phyloP scores from a whole-genome alignment of 1,140 invertebrate species.

The Copidosoma floridanum region DNA sequence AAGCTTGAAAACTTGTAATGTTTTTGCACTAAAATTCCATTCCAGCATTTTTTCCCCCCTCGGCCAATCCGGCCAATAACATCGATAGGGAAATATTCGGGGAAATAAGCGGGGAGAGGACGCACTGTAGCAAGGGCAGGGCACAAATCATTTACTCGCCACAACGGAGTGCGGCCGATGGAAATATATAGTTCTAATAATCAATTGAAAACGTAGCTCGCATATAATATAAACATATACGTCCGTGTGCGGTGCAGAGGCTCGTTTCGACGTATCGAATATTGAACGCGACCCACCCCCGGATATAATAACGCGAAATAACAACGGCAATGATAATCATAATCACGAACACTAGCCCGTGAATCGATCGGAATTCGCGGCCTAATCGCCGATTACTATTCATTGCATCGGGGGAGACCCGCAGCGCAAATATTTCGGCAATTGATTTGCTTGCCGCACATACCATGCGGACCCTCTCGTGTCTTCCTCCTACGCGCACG shows the following conservation, averaged over 20 bases:
- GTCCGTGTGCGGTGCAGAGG: too few relatives aligned
- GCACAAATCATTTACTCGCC: not conserved
- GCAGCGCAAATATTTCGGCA: constrained; percentile 2
- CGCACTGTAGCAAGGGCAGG: too few relatives aligned
- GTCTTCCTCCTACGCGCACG: too few relatives aligned
- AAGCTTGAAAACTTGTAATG: too few relatives aligned
- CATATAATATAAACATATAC: constrained; percentile 18
- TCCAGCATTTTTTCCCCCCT: too few relatives aligned
- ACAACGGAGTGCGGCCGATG: constrained; percentile 4
- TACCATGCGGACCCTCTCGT: too few relatives aligned
- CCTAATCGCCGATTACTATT: constrained; percentile 25
- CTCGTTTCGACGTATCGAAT: not conserved
- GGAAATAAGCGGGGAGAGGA: too few relatives aligned
- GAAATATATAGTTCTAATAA: constrained; percentile 10
- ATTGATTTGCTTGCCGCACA: too few relatives aligned
- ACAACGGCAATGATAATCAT: constrained; percentile 14
- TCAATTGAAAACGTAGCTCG: constrained; percentile 19
- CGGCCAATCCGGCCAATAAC: too few relatives aligned
- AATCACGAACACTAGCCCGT: constrained; percentile 5
- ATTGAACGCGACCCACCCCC: not conserved
- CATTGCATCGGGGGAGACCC: constrained; percentile 18
- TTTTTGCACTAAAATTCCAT: too few relatives aligned
- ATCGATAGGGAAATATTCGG: too few relatives aligned
- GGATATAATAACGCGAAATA: constrained; percentile 19
- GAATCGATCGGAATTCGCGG: constrained; percentile 1